phyloP scores from a whole-genome alignment of 2,888 invertebrate species.

The Tetanocera ferruginea region DNA sequence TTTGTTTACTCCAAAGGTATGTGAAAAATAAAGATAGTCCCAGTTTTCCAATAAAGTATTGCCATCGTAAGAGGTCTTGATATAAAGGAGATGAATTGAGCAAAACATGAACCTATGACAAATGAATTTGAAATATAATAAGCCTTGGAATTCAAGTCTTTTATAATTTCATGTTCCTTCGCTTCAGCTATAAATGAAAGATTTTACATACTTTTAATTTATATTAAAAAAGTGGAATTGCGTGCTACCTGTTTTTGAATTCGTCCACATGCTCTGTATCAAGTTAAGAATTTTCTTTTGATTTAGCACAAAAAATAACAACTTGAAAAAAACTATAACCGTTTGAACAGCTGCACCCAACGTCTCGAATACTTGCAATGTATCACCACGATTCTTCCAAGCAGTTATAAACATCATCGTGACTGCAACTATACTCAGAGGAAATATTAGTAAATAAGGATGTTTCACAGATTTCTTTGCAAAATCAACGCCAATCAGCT shows the following conservation, averaged over 20 bases:
- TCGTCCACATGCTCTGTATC: constrained; percentile 38
- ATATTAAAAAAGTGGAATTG: no score
- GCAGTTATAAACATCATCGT: not conserved
- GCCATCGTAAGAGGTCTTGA: no score
- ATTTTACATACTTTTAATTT: not conserved
- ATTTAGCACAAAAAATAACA: constrained; percentile 34
- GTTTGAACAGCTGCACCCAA: constrained; percentile 42
- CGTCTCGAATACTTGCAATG: constrained; percentile 37
- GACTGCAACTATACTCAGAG: not conserved
- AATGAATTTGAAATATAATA: no score
- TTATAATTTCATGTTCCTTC: not conserved
- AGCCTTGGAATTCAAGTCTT: no score
- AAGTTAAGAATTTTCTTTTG: constrained; percentile 35
- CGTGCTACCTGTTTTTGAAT: constrained; percentile 39
- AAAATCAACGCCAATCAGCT: not conserved
- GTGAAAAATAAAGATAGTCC: no score
- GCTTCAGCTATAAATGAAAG: not conserved
- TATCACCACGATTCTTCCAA: not conserved
- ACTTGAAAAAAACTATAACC: constrained; percentile 34
- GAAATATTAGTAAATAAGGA: not conserved
- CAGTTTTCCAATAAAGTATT: no score
- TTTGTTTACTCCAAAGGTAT: no score
- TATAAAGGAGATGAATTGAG: no score
- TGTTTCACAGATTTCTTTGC: not conserved
- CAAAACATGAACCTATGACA: no score